These are phyloP conservation scores for Propithecus perrieri DNA, from an alignment of 2,797 vertebrate genomes.

Conservation along the genomic window DNA sequence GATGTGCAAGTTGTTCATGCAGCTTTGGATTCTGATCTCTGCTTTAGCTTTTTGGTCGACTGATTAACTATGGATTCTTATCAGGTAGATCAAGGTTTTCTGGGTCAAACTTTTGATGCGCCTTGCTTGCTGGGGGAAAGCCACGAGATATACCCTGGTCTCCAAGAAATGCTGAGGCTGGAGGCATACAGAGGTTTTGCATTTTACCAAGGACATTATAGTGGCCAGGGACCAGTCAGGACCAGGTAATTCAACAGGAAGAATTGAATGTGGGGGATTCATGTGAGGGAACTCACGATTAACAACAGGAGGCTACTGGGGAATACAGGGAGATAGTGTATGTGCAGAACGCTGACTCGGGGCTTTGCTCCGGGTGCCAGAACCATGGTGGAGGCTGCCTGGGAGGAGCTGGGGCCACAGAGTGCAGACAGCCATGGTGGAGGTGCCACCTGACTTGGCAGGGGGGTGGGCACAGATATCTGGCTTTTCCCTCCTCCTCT, in stretches of 20 bases:
- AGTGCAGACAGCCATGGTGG: not conserved
- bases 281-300: not conserved
- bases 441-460: not conserved
- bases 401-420: not conserved
- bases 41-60: not conserved
- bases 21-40: not conserved
- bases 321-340: not conserved
- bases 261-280: not conserved
- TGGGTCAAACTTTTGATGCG: not conserved
- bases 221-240: not conserved
- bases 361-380: not conserved
- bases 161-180: not conserved
- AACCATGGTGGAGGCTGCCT: fast-evolving
- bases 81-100: not conserved
- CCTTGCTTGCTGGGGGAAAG: not conserved
- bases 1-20: not conserved
- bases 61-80: not conserved
- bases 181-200: not conserved
- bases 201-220: not conserved
- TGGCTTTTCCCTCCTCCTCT: not conserved
- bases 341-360: not conserved
- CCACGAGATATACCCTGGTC: not conserved
- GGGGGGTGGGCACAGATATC: not conserved
- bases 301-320: not conserved
- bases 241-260: not conserved